Conservation (phyloP, 2,888 invertebrate species). For the Neria commutata region DNA sequence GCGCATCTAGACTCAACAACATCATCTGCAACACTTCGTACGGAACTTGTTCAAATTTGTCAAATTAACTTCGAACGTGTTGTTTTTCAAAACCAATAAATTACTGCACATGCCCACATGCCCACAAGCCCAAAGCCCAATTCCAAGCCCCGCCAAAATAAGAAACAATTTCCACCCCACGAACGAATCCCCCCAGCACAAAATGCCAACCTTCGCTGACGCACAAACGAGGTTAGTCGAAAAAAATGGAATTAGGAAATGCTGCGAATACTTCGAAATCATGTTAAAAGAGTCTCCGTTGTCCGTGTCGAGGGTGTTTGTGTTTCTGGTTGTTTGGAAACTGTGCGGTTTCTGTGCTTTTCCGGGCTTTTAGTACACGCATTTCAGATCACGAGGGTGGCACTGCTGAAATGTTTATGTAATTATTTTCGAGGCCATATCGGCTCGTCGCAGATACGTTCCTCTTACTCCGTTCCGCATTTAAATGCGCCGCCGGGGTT, state of each 20-base stretch:
- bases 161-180: too few relatives aligned
- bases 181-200: too few relatives aligned
- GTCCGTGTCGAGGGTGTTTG: background rate
- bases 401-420: constrained; percentile 14
- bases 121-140: too few relatives aligned
- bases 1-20: background rate
- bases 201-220: too few relatives aligned
- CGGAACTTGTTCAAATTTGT: background rate
- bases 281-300: constrained; percentile 49
- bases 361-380: constrained; percentile 29
- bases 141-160: background rate
- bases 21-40: background rate
- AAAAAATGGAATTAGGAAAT: constrained; percentile 58
- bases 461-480: constrained; percentile 23
- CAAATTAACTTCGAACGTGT: background rate
- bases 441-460: too few relatives aligned
- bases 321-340: constrained; percentile 44
- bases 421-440: too few relatives aligned
- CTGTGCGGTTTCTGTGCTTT: constrained; percentile 48
- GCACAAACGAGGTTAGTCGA: too few relatives aligned
- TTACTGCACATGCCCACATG: background rate
- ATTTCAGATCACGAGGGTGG: constrained; percentile 19
- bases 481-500: constrained; percentile 12
- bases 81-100: background rate
- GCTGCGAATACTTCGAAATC: constrained; percentile 53